Conservation (phyloP, 2,888 invertebrate genomes). For the Microplitis deprimator region DNA sequence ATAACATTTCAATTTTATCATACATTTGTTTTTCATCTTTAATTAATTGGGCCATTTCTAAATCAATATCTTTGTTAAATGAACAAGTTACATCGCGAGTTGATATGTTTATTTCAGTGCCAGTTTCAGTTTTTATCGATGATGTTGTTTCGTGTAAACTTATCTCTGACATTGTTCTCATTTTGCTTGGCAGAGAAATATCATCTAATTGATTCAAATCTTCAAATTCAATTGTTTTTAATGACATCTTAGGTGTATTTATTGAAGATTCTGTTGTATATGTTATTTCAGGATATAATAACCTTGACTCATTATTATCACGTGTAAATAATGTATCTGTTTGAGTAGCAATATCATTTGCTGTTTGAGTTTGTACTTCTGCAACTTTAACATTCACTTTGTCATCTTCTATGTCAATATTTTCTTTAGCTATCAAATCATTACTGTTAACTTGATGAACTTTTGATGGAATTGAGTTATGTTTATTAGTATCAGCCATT, state of each 20-base stretch:
- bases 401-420: slow-evolving; percentile 44
- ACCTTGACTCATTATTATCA: slow-evolving; percentile 41
- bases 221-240: slow-evolving; percentile 62
- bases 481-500: slow-evolving; percentile 43
- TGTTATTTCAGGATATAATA: slow-evolving; percentile 57
- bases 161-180: slow-evolving; percentile 69
- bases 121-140: slow-evolving; percentile 69
- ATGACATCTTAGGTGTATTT: slow-evolving; percentile 54
- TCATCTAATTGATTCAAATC: slow-evolving; percentile 65
- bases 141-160: slow-evolving; percentile 70
- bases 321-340: slow-evolving; percentile 58
- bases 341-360: slow-evolving; percentile 69
- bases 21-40: slow-evolving; percentile 79
- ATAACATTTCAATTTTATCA: slow-evolving; percentile 77
- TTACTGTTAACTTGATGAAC: neutral
- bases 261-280: slow-evolving; percentile 57
- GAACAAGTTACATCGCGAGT: slow-evolving; percentile 68
- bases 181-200: slow-evolving; percentile 63
- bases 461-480: neutral
- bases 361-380: slow-evolving; percentile 69
- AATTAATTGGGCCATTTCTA: slow-evolving; percentile 76
- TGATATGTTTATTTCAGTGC: slow-evolving; percentile 69
- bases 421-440: neutral
- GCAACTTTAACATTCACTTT: slow-evolving; percentile 61
- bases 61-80: slow-evolving; percentile 67